Evolutionary conservation across 2,888 invertebrate genomes (phyloP).

Genomic region (Trissolcus japonicus): DNA sequence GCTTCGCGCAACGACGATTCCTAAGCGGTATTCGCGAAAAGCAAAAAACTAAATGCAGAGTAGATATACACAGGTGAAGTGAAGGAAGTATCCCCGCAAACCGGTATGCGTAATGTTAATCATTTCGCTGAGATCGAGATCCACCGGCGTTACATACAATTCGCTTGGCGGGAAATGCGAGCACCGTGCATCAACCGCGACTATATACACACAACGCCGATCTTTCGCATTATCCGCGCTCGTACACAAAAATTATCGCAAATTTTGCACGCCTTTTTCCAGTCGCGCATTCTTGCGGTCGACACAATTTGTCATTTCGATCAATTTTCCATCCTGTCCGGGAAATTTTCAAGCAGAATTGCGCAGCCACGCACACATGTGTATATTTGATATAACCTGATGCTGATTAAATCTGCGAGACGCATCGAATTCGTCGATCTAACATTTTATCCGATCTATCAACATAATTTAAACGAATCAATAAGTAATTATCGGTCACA

Average conservation of each 20-base stretch:
- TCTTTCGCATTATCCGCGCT: slow-evolving; percentile 26
- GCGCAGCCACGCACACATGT: too few relatives aligned
- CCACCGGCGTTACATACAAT: slow-evolving; percentile 47
- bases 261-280: slow-evolving; percentile 31
- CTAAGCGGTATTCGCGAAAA: slow-evolving; percentile 57
- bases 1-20: slow-evolving; percentile 60
- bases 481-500: too few relatives aligned
- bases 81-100: slow-evolving; percentile 57
- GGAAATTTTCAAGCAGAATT: too few relatives aligned
- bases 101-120: slow-evolving; percentile 60
- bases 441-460: too few relatives aligned
- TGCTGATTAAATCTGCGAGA: too few relatives aligned
- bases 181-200: slow-evolving; percentile 24
- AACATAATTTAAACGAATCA: too few relatives aligned
- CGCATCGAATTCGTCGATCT: too few relatives aligned
- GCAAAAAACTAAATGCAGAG: slow-evolving; percentile 59
- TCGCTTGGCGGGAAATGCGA: slow-evolving; percentile 58
- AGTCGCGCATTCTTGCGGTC: not conserved
- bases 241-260: slow-evolving; percentile 20
- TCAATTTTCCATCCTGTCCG: too few relatives aligned
- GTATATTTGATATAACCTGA: too few relatives aligned
- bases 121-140: slow-evolving; percentile 59
- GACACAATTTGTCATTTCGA: slow-evolving; percentile 1
- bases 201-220: slow-evolving; percentile 17
- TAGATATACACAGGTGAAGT: slow-evolving; percentile 52